These are phyloP conservation scores for Baccha elongata DNA, from an alignment of 2,888 invertebrate species.

Conservation along the genomic window DNA sequence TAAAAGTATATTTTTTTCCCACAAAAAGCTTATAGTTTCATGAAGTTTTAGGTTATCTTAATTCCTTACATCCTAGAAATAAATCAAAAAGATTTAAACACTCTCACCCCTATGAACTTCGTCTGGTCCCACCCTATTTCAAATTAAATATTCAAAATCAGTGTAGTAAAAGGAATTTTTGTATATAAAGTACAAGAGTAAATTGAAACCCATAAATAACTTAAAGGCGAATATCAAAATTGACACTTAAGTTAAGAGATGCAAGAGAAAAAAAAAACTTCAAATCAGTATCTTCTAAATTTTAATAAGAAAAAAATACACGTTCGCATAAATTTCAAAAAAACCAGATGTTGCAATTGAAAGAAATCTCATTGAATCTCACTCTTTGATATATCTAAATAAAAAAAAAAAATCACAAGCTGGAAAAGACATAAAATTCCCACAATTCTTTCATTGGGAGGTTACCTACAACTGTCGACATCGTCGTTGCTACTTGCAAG, in stretches of 20 bases:
- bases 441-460: slow-evolving; percentile 45
- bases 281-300: not conserved
- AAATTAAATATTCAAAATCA: no score
- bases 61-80: no score
- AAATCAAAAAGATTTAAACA: no score
- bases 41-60: no score
- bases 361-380: slow-evolving; percentile 30
- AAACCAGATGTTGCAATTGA: slow-evolving; percentile 35
- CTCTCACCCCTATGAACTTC: no score
- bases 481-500: not conserved
- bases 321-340: slow-evolving; percentile 33
- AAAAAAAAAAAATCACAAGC: slow-evolving; percentile 50
- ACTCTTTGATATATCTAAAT: slow-evolving; percentile 14
- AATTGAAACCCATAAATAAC: slow-evolving; percentile 17
- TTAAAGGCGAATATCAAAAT: slow-evolving; percentile 2
- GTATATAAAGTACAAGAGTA: no score
- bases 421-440: slow-evolving; percentile 56
- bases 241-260: slow-evolving; percentile 24
- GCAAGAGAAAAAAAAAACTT: not conserved
- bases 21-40: no score
- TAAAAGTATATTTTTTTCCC: no score
- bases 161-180: no score
- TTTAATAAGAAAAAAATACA: not conserved
- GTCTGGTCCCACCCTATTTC: no score
- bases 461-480: not conserved